phyloP scores from a whole-genome alignment of 2,888 invertebrate species.

The Thymelicus acteon region DNA sequence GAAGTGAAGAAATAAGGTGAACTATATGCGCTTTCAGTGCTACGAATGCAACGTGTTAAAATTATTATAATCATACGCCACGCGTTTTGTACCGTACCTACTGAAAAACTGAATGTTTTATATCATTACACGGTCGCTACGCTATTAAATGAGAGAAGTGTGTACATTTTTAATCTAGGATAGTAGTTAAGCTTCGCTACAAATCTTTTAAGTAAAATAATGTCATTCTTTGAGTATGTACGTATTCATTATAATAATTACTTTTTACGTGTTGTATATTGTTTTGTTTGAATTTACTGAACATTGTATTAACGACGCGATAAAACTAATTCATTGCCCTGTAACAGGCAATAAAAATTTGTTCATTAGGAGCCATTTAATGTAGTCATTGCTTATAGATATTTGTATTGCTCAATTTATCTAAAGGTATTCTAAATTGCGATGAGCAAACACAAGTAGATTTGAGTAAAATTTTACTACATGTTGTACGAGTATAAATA shows the following conservation, averaged over 20 bases:
- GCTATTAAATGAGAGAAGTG: not conserved
- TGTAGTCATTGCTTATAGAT: too few relatives aligned
- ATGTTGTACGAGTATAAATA: too few relatives aligned
- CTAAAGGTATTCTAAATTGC: too few relatives aligned
- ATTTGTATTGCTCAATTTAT: too few relatives aligned
- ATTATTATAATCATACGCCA: too few relatives aligned
- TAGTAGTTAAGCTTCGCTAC: conserved; percentile 6
- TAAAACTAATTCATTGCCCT: conserved; percentile 7
- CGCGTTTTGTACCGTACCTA: not conserved
- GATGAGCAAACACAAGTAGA: too few relatives aligned
- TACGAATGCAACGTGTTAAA: too few relatives aligned
- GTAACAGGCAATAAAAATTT: not conserved
- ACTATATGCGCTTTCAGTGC: too few relatives aligned
- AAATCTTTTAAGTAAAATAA: conserved; percentile 21
- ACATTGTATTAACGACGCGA: not conserved
- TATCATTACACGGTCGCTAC: not conserved
- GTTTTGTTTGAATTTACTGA: conserved; percentile 24
- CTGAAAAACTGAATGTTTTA: conserved; percentile 5
- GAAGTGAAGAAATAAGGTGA: too few relatives aligned
- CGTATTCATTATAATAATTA: not conserved
- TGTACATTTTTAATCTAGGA: conserved; percentile 15
- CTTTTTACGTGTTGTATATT: conserved; percentile 10
- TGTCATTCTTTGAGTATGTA: not conserved
- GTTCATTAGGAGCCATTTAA: not conserved
- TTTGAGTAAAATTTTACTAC: too few relatives aligned